phyloP scores from a whole-genome alignment of 2,888 invertebrate species.

The Cerastoderma edule region DNA sequence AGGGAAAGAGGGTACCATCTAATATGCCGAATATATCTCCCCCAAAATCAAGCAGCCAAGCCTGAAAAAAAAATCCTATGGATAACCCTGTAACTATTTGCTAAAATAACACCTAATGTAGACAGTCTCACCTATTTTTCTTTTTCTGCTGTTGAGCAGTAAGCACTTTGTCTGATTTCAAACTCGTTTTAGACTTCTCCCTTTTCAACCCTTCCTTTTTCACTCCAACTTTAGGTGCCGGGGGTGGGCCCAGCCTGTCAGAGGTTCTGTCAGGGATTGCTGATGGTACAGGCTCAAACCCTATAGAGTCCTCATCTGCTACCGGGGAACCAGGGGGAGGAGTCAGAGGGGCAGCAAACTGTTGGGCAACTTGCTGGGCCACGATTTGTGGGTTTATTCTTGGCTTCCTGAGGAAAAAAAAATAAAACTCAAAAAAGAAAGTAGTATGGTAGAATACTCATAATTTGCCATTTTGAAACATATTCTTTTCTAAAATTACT shows the following conservation, averaged over 20 bases:
- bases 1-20: too few species aligned
- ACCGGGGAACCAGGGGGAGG: constrained; percentile 55
- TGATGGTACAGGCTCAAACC: constrained; percentile 9
- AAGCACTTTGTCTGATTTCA: constrained; percentile 17
- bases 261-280: not conserved
- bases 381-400: constrained; percentile 98
- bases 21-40: too few species aligned
- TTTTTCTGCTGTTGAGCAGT: constrained; percentile 30
- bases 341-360: constrained; percentile 85
- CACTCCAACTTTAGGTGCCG: constrained; percentile 20
- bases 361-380: constrained; percentile 95
- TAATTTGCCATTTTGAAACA: too few species aligned
- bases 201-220: constrained; percentile 36
- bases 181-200: constrained; percentile 26
- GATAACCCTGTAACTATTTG: too few species aligned
- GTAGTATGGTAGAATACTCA: too few species aligned
- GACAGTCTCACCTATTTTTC: constrained; percentile 24
- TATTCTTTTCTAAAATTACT: too few species aligned
- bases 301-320: constrained; percentile 36
- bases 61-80: too few species aligned
- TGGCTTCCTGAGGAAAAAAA: constrained; percentile 91
- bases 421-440: too few species aligned
- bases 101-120: too few species aligned
- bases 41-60: too few species aligned
- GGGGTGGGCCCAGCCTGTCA: constrained; percentile 41